Conservation (phyloP, 1,140 invertebrate species). For the Psix sp. region DNA sequence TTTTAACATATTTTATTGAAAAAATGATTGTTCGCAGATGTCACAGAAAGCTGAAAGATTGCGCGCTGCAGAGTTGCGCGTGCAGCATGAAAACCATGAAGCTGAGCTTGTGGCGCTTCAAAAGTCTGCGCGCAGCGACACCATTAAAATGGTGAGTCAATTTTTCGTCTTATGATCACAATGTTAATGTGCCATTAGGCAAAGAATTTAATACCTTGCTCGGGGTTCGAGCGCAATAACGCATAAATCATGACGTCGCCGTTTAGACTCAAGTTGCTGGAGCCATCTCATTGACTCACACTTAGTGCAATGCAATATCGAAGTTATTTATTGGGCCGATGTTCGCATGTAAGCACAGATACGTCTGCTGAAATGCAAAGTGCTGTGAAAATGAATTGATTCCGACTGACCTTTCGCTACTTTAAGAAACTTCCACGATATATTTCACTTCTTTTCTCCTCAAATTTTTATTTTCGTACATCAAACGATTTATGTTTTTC, state of each 20-base stretch:
- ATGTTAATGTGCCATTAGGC: conserved; percentile 37
- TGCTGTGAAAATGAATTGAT: conserved; percentile 30
- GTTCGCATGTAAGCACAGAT: conserved; percentile 13
- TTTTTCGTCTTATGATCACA: conserved; percentile 38
- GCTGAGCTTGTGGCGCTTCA: conserved; percentile 62
- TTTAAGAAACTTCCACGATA: neutral
- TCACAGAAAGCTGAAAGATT: conserved; percentile 62
- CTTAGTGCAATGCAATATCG: conserved; percentile 35
- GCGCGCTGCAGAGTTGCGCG: conserved; percentile 62
- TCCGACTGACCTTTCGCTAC: conserved; percentile 16
- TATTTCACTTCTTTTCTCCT: neutral
- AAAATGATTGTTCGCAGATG: conserved; percentile 50
- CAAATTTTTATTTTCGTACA: too few species aligned
- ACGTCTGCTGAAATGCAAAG: conserved; percentile 30
- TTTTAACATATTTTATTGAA: neutral
- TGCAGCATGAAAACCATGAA: conserved; percentile 68
- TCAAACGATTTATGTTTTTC: too few species aligned
- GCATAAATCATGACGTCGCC: conserved; percentile 46
- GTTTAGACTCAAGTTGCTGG: too few species aligned
- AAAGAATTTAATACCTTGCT: conserved; percentile 48
- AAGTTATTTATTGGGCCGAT: conserved; percentile 41
- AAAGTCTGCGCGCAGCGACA: conserved; percentile 65
- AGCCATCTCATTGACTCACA: too few species aligned
- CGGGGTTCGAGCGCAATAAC: conserved; percentile 26
- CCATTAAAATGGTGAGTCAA: conserved; percentile 69